These are phyloP conservation scores for Dromaius novaehollandiae DNA, from an alignment of 2,113 vertebrate genomes.

Conservation along the genomic window DNA sequence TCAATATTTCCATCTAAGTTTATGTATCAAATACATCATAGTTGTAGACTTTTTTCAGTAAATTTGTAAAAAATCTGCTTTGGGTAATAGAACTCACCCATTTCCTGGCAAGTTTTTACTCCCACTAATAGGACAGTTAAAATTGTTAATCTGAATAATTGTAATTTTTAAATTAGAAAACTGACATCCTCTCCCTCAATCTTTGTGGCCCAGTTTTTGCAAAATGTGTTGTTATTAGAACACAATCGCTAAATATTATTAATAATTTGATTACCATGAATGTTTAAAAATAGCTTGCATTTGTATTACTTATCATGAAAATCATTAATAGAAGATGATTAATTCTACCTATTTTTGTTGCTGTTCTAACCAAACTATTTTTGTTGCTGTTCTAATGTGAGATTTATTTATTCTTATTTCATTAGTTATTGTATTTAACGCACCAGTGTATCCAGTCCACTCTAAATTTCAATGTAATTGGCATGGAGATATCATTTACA, in stretches of 20 bases:
- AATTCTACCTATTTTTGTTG: neutral
- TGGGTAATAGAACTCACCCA: neutral
- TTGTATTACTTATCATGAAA: conserved; percentile 24
- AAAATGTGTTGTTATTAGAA: neutral
- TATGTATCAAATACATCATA: neutral
- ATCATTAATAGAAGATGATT: no score
- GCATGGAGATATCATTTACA: neutral
- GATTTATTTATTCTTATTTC: conserved; percentile 34
- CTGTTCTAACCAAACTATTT: neutral
- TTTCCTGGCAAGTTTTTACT: neutral
- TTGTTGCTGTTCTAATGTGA: neutral
- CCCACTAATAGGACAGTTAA: neutral
- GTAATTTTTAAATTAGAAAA: neutral
- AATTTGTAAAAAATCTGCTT: neutral
- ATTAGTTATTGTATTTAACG: conserved; percentile 12
- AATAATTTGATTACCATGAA: neutral
- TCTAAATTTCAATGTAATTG: conserved; percentile 24
- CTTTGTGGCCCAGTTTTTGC: neutral
- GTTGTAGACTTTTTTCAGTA: neutral
- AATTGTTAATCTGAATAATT: no score
- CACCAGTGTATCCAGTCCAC: neutral
- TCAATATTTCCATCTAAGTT: neutral
- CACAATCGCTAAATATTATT: neutral
- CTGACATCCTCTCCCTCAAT: neutral
- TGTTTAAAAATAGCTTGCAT: conserved; percentile 18